A percentile compares a stretch with the other conserved stretches of the same genome.
These are phyloP conservation scores for Paramisgurnus dabryanus DNA, from an alignment of 2,113 vertebrate genomes.

Conservation along the genomic window DNA sequence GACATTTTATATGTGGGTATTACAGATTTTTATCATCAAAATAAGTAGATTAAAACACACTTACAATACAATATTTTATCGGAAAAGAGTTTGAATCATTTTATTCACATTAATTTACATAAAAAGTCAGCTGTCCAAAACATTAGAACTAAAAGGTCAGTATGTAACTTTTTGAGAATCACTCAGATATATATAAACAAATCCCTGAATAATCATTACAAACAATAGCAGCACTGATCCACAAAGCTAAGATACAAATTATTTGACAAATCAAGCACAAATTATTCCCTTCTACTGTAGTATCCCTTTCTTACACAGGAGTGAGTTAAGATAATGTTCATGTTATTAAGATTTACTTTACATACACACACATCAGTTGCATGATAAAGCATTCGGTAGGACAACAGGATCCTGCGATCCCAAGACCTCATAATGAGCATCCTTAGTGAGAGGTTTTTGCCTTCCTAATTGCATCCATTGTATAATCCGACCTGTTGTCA, in stretches of 20 bases:
- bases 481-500: background rate
- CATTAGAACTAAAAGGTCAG: constrained; percentile 3
- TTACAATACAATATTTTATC: constrained; percentile 10
- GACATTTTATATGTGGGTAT: background rate
- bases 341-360: too few relatives aligned
- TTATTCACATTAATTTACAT: constrained; percentile 11
- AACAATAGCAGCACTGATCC: background rate
- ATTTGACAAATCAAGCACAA: background rate
- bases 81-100: background rate
- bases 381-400: background rate
- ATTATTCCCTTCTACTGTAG: background rate
- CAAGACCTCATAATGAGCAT: constrained; percentile 9
- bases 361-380: background rate
- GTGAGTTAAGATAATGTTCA: too few relatives aligned
- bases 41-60: background rate
- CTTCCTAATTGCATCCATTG: constrained; percentile 22
- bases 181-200: background rate
- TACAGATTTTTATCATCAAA: background rate
- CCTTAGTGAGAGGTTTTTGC: constrained; percentile 2
- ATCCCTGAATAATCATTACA: background rate
- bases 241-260: background rate
- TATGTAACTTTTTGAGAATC: background rate
- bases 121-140: constrained; percentile 4
- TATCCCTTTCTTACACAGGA: background rate
- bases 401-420: background rate